Evolutionary conservation across 2,797 vertebrate genomes (phyloP).

Genomic region (Sandelia bainsii): DNA sequence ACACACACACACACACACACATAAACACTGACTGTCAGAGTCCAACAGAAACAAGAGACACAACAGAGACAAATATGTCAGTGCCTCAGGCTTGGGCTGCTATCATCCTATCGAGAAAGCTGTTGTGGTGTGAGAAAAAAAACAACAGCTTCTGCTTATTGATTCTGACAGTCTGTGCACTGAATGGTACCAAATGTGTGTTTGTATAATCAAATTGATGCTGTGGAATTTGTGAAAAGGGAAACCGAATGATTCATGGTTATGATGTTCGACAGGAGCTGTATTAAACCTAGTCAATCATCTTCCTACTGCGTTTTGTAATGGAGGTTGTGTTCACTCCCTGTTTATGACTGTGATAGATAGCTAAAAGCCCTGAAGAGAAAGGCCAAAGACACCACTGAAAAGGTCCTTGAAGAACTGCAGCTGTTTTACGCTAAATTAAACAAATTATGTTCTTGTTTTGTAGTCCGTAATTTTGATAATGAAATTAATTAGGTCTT

Average conservation of each 20-base stretch:
- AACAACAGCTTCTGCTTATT: slow-evolving; percentile 64
- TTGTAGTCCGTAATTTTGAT: slow-evolving; percentile 62
- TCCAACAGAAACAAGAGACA: slow-evolving; percentile 55
- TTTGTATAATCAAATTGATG: slow-evolving; percentile 69
- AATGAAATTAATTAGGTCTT: slow-evolving; percentile 71
- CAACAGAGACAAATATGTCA: slow-evolving; percentile 72
- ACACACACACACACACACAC: slow-evolving; percentile 19
- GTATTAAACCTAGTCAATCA: slow-evolving; percentile 60
- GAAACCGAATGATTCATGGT: slow-evolving; percentile 54
- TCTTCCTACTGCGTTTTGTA: slow-evolving; percentile 30
- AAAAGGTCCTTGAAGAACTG: slow-evolving; percentile 51
- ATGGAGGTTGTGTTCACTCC: slow-evolving; percentile 40
- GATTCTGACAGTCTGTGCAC: slow-evolving; percentile 68
- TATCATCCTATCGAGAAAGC: slow-evolving; percentile 67
- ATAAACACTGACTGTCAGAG: slow-evolving; percentile 60
- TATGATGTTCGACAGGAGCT: slow-evolving; percentile 44
- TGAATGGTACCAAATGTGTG: slow-evolving; percentile 59
- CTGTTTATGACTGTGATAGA: slow-evolving; percentile 30
- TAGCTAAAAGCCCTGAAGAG: slow-evolving; percentile 37
- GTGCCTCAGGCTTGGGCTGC: slow-evolving; percentile 66
- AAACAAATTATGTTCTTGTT: slow-evolving; percentile 70
- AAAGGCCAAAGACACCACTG: slow-evolving; percentile 39
- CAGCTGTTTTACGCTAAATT: slow-evolving; percentile 53
- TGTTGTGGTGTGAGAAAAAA: slow-evolving; percentile 58
- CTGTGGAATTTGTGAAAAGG: slow-evolving; percentile 51